Conservation (phyloP, 2,797 vertebrate species). For the Poeciliopsis turneri region DNA sequence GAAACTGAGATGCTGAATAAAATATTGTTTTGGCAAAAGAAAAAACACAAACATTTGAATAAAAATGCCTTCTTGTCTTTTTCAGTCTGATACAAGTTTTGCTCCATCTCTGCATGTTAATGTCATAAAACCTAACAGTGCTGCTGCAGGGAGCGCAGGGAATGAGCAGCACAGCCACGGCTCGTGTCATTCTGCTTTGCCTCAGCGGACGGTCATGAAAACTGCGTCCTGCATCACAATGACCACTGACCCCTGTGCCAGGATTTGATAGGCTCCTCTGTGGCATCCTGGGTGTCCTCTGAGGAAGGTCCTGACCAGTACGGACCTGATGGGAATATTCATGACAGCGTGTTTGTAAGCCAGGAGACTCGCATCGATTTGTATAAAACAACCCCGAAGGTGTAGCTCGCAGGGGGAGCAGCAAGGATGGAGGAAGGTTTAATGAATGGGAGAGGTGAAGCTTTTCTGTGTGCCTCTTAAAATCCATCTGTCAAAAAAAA, state of each 20-base stretch:
- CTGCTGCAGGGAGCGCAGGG: conserved; percentile 12
- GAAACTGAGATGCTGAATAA: neutral
- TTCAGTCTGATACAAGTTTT: neutral
- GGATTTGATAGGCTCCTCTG: conserved; percentile 65
- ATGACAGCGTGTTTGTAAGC: conserved; percentile 59
- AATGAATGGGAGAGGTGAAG: neutral
- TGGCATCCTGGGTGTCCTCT: conserved; percentile 64
- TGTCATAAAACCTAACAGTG: conserved; percentile 28
- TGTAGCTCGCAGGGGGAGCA: conserved; percentile 16
- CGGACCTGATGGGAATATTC: conserved; percentile 73
- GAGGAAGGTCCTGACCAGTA: conserved; percentile 64
- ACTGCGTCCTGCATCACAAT: conserved; percentile 72
- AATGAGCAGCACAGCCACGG: conserved; percentile 53
- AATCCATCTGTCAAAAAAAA: neutral
- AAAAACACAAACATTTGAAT: neutral
- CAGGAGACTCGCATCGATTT: conserved; percentile 53
- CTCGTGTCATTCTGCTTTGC: conserved; percentile 56
- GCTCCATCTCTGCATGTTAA: conserved; percentile 7
- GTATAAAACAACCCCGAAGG: conserved; percentile 44
- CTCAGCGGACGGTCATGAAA: conserved; percentile 66
- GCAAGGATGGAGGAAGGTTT: conserved; percentile 2
- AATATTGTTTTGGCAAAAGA: neutral
- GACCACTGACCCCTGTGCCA: conserved; percentile 60
- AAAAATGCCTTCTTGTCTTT: neutral
- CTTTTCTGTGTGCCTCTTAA: neutral